These are phyloP conservation scores for Alethe castanea DNA, from an alignment of 2,113 vertebrate species.

Conservation along the genomic window DNA sequence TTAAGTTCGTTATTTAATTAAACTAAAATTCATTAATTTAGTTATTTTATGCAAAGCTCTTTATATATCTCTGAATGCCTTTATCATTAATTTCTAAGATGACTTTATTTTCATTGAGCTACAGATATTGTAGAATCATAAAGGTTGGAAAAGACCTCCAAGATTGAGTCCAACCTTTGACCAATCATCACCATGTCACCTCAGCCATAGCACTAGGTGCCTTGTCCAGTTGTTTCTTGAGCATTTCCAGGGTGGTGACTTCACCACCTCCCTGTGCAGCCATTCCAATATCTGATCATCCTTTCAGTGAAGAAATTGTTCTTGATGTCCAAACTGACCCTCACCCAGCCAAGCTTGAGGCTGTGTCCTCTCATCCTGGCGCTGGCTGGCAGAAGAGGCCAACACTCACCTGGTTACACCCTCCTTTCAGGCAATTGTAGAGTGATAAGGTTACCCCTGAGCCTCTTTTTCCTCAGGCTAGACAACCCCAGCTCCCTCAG, in stretches of 20 bases:
- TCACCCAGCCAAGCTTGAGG: background rate
- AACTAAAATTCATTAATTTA: background rate
- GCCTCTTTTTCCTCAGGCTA: background rate
- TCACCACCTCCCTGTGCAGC: background rate
- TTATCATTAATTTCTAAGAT: background rate
- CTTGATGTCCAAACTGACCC: background rate
- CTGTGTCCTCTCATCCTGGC: background rate
- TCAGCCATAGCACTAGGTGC: background rate
- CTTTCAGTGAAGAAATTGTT: background rate
- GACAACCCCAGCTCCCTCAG: background rate
- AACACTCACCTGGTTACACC: background rate
- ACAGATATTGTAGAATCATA: background rate
- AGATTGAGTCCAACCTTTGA: background rate
- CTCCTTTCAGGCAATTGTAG: background rate
- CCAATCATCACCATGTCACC: background rate
- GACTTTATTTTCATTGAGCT: background rate
- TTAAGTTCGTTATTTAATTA: background rate
- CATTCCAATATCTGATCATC: background rate
- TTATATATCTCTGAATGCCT: background rate
- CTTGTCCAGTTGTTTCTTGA: background rate
- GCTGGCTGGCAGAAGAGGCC: too few relatives aligned
- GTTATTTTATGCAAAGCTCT: background rate
- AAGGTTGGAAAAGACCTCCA: background rate
- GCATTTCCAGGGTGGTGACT: background rate
- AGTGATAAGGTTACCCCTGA: background rate